Evolutionary conservation across 2,797 vertebrate genomes (phyloP).

Genomic region (Gymnodraco acuticeps): DNA sequence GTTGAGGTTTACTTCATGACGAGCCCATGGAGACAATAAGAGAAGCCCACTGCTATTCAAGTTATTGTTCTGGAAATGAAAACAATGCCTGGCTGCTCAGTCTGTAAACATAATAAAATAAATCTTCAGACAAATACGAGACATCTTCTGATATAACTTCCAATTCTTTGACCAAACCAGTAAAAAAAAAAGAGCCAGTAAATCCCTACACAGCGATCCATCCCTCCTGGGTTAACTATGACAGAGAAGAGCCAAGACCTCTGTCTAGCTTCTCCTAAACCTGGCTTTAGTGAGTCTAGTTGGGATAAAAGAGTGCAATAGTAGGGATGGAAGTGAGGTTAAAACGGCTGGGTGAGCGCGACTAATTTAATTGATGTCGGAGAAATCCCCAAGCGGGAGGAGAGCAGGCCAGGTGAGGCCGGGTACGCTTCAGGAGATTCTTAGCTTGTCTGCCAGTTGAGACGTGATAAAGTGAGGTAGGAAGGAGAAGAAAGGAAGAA

Average conservation of each 20-base stretch:
- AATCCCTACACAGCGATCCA: slow-evolving; percentile 5
- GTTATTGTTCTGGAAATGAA: slow-evolving; percentile 42
- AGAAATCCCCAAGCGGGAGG: slow-evolving; percentile 46
- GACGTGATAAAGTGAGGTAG: slow-evolving; percentile 15
- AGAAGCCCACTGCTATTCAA: background rate
- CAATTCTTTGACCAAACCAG: background rate
- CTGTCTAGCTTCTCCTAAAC: slow-evolving; percentile 20
- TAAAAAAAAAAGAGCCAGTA: background rate
- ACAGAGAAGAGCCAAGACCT: slow-evolving; percentile 17
- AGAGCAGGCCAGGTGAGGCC: slow-evolving; percentile 40
- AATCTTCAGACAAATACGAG: background rate
- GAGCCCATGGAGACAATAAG: slow-evolving; percentile 14
- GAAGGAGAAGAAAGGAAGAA: background rate
- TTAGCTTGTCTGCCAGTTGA: slow-evolving; percentile 45
- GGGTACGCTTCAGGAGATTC: slow-evolving; percentile 46
- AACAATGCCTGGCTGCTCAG: background rate
- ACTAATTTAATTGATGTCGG: slow-evolving; percentile 52
- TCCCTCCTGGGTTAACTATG: background rate
- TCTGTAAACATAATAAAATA: slow-evolving; percentile 1
- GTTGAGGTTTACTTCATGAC: background rate
- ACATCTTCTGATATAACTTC: slow-evolving; percentile 1
- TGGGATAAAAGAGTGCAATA: slow-evolving; percentile 23
- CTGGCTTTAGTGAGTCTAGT: slow-evolving; percentile 36
- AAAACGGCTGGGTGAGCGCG: slow-evolving; percentile 6
- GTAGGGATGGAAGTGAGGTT: slow-evolving; percentile 14